Percentiles rank a stretch among this genome's conserved stretches.
phyloP scores from a whole-genome alignment of 2,797 vertebrate species.

The Oreonectes daqikongensis region DNA sequence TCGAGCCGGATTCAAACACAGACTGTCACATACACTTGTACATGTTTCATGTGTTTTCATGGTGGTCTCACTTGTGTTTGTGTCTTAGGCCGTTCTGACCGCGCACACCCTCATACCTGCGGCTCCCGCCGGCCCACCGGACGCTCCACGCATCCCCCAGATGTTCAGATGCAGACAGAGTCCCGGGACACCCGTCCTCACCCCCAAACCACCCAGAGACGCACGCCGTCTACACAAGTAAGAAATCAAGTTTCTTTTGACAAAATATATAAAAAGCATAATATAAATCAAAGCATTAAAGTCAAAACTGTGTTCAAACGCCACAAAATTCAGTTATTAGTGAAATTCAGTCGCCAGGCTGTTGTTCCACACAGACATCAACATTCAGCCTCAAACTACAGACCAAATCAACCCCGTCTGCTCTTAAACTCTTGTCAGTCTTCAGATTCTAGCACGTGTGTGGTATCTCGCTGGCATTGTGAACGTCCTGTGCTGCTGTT shows the following conservation, averaged over 20 bases:
- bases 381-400: too few species aligned
- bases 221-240: slow-evolving; percentile 83
- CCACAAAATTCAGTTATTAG: too few species aligned
- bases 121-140: slow-evolving; percentile 63
- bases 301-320: not conserved
- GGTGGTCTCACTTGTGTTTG: slow-evolving; percentile 12
- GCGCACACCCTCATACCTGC: slow-evolving; percentile 65
- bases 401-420: too few species aligned
- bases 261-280: too few species aligned
- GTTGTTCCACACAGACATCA: too few species aligned
- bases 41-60: not conserved
- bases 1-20: not conserved
- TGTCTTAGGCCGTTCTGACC: slow-evolving; percentile 76
- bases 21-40: not conserved
- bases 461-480: too few species aligned
- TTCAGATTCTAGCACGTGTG: too few species aligned
- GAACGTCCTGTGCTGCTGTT: not conserved
- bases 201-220: slow-evolving; percentile 78
- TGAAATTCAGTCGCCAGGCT: too few species aligned
- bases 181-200: slow-evolving; percentile 57
- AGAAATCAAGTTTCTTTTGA: slow-evolving; percentile 59
- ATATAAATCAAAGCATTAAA: too few species aligned
- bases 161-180: slow-evolving; percentile 69
- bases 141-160: slow-evolving; percentile 67
- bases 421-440: too few species aligned